Evolutionary conservation across 2,797 vertebrate species (phyloP).

Genomic region (Pelochelys cantorii): DNA sequence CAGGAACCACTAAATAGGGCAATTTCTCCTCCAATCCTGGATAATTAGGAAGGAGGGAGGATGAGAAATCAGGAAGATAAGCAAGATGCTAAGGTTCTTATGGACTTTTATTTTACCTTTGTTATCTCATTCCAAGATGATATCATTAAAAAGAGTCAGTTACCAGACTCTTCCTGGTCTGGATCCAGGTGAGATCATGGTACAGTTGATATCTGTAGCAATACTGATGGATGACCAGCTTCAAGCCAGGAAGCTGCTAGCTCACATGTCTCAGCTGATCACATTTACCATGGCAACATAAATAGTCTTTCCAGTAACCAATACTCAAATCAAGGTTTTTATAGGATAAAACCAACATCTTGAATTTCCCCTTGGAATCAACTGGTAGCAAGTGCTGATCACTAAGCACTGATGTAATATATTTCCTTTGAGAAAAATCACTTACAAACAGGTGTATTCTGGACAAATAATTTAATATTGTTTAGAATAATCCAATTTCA

Average conservation of each 20-base stretch:
- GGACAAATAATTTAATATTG: background rate
- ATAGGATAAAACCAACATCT: background rate
- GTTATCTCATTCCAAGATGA: background rate
- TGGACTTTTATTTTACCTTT: background rate
- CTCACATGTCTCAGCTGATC: background rate
- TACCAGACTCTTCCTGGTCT: background rate
- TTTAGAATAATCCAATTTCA: background rate
- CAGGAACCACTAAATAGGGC: background rate
- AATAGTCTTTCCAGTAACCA: background rate
- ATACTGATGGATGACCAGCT: background rate
- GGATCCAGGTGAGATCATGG: background rate
- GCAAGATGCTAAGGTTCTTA: background rate
- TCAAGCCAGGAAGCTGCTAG: background rate
- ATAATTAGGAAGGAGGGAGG: background rate
- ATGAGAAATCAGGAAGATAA: background rate
- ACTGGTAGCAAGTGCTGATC: background rate
- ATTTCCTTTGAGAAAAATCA: background rate
- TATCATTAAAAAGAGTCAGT: background rate
- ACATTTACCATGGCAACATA: background rate
- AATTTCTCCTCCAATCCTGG: background rate
- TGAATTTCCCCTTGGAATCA: background rate
- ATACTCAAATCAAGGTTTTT: background rate
- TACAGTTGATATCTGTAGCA: background rate
- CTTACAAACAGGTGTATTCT: background rate
- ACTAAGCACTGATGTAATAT: background rate